Base-by-base conservation (phyloP, 2,888 invertebrate species). In the Agriopis leucophaearia region DNA sequence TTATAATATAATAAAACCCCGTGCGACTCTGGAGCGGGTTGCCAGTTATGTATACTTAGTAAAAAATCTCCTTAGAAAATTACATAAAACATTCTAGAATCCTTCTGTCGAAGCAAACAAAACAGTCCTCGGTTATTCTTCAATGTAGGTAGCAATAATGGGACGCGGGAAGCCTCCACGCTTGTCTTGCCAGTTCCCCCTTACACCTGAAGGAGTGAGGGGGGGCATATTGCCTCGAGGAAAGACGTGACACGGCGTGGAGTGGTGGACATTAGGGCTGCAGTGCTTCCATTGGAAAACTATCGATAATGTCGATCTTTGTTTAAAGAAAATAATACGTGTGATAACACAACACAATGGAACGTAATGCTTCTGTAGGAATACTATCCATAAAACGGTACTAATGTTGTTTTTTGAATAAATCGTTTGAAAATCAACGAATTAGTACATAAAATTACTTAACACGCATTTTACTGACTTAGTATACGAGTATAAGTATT, bases 71-170 rank as follows among this genome's bases (percentile, higher is more conserved):
- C 13, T 51, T 12, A 38, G 40, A 54, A 54, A 38, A 15, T 54
- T 35, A 12, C 35, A 40, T 50, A 56, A 63, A 63, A 44, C 42
- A 56, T 50, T 50, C 27, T 47, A 2, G 38, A 54, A 40, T 27
- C 44, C 12, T 40, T 40, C 54, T n/a, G 7, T 13, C 52, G 45
- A 38, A 59, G 35, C 35, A 40, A 60, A 66, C 61, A 63, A 35
- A 48, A 62, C 58, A 66, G 45, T 48, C 36, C 15, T 56, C 16
- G 50, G 67, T 70, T 71, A 67, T 72, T 70, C 63, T 68, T 66
- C 65, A 62, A 72, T 72, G 64, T 72, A 74, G 74, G 69, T 72
- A 71, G 69, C 72, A 72, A 72, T 72, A 74, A 71, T 68, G 56
- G 61, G 66, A 58, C 54, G 66, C 47, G 50, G 66, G 65, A 74